Evolutionary conservation across 2,797 vertebrate species (phyloP), one percentile per base, ranked within the genome.

Genomic region (Taenioides sp.): DNA sequence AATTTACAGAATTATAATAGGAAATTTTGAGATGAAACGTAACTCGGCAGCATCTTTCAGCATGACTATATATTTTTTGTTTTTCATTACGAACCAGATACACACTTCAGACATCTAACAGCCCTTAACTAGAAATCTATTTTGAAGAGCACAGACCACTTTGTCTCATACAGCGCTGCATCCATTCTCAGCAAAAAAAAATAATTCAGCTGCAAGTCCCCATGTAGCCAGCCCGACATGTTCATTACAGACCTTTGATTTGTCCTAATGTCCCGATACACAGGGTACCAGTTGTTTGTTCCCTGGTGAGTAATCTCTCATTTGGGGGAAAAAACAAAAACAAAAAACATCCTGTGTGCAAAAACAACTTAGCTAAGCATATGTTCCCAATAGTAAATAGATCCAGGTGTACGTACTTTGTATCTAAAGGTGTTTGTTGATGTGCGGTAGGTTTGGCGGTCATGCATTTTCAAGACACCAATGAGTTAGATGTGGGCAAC

Each of bases 401-500:
- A 52, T 27, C 43, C 3, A 43, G 16, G 31, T 50, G 57, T 54
- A 70, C 49, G 57, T 54, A 70, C 49, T n/a, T 76, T 20, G 43
- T 61, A 9, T 6, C 14, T 27, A 6, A n/a, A 67, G 28, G 34
- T 54, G 54, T 68, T 27, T 50, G 37, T 62, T n/a, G 20, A 3
- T 10, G 7, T 12, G 1, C 7, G 2, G 5, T 82, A 95, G 94
- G 94, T 22, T 85, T 95, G 84, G 94, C 94, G 2, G 94, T 95
- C 73, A 95, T 93, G 14, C 94, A 95, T 82, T 94, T 92, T 0
- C 94, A 95, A 87, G 88, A 93, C 5, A 92, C 94, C 81, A 95
- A 95, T 83, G 91, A 90, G 85, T 88, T 95, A 74, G 94, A 95
- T 22, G 92, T 95, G 75, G 94, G 94, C 66, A 94, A 94, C 87